A percentile compares a stretch with the other conserved stretches of the same genome.
These are phyloP conservation scores for Ceryle rudis DNA, from an alignment of 2,797 vertebrate genomes.

Conservation along the genomic window DNA sequence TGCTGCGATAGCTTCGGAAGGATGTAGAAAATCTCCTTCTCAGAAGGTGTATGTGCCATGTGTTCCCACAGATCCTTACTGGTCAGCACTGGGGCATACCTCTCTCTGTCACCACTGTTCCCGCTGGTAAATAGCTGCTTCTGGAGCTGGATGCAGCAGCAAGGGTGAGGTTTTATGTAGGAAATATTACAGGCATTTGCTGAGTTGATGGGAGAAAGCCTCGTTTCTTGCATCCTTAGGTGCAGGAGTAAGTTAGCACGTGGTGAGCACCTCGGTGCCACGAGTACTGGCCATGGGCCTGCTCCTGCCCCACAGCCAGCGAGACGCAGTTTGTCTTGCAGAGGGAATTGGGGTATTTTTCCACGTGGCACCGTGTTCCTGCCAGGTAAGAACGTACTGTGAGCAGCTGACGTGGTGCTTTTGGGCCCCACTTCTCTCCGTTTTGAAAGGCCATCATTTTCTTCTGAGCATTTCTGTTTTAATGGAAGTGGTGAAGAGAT, in stretches of 20 bases:
- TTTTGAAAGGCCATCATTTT: not conserved
- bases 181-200: not conserved
- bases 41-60: rapidly evolving
- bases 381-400: not conserved
- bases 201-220: not conserved
- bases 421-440: not conserved
- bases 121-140: not conserved
- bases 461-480: not conserved
- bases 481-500: not conserved
- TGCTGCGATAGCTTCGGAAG: not conserved
- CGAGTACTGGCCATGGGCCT: not conserved
- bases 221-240: not conserved
- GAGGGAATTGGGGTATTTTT: not conserved
- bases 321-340: not conserved
- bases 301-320: rapidly evolving
- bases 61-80: not conserved
- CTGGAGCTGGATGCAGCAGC: not conserved
- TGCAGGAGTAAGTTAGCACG: not conserved
- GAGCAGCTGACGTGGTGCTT: not conserved
- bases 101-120: not conserved
- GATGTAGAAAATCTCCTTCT: not conserved
- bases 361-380: not conserved
- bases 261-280: not conserved
- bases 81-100: not conserved
- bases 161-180: not conserved